Evolutionary conservation across 2,797 vertebrate genomes (phyloP).

Genomic region (Onychomys leucogaster): DNA sequence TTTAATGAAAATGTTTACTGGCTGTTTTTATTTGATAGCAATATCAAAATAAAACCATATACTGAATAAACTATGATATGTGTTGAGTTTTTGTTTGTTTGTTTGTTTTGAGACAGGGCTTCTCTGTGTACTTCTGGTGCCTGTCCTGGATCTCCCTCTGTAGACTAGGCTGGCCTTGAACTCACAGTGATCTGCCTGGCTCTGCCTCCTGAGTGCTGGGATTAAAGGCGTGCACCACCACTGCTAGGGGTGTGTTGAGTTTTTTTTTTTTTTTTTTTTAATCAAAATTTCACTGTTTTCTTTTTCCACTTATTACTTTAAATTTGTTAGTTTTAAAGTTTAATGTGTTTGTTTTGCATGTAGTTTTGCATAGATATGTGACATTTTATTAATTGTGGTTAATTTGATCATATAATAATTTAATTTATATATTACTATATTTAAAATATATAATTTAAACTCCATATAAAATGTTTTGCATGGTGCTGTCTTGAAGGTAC

Average conservation of each 20-base stretch:
- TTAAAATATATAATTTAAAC: not conserved
- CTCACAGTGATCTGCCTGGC: no score
- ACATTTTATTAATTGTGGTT: not conserved
- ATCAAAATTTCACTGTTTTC: no score
- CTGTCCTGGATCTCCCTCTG: no score
- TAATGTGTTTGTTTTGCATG: not conserved
- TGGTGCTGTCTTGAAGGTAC: not conserved
- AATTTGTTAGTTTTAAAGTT: constrained; percentile 47
- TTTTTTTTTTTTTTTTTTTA: no score
- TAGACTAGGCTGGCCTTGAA: no score
- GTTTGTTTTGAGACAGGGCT: no score
- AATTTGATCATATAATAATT: not conserved
- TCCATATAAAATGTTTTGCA: not conserved
- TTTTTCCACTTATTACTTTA: not conserved
- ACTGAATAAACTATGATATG: not conserved
- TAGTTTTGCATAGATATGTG: not conserved
- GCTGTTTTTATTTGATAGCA: not conserved
- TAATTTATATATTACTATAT: not conserved
- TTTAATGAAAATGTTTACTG: not conserved
- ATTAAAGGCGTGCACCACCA: no score
- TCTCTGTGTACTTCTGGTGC: no score
- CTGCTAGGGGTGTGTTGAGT: no score
- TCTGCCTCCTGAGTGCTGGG: no score
- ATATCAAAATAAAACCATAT: not conserved
- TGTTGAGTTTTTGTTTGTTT: not conserved